Evolutionary conservation across 2,113 vertebrate genomes (phyloP).

Genomic region (Anser brachyrhynchus): DNA sequence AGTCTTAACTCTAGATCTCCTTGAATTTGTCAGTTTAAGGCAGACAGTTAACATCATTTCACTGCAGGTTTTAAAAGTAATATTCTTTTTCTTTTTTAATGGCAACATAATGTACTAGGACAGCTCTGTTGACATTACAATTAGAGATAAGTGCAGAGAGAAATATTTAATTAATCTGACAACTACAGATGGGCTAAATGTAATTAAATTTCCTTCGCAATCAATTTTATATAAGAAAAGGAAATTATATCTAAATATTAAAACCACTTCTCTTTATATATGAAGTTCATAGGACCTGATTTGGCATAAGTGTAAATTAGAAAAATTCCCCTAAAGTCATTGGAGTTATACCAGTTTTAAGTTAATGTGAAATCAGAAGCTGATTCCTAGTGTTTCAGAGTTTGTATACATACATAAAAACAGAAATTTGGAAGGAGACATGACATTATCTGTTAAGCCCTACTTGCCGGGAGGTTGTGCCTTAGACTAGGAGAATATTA

Average conservation of each 20-base stretch:
- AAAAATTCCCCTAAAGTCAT: background rate
- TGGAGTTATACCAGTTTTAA: background rate
- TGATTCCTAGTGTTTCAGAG: background rate
- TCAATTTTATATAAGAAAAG: constrained; percentile 32
- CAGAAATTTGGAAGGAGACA: background rate
- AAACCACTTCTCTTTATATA: background rate
- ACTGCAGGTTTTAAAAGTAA: constrained; percentile 60
- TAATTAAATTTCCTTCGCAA: constrained; percentile 58
- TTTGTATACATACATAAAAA: background rate
- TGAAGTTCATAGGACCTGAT: background rate
- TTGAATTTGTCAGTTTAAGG: constrained; percentile 64
- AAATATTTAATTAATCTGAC: constrained; percentile 64
- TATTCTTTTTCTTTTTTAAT: constrained; percentile 66
- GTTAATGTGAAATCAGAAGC: background rate
- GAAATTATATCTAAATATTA: constrained; percentile 34
- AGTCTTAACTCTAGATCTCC: constrained; percentile 64
- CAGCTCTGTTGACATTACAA: constrained; percentile 65
- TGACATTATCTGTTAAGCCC: background rate
- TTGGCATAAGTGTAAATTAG: background rate
- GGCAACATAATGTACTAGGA: constrained; percentile 38
- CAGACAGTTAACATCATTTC: constrained; percentile 59
- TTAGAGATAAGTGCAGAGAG: constrained; percentile 56
- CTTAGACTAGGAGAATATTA: background rate
- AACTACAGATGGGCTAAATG: constrained; percentile 42
- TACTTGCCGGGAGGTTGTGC: background rate